Percentiles rank a stretch among this genome's conserved stretches.
These are phyloP conservation scores for Tricholauxania praeusta DNA, from an alignment of 2,888 invertebrate genomes.

Conservation along the genomic window DNA sequence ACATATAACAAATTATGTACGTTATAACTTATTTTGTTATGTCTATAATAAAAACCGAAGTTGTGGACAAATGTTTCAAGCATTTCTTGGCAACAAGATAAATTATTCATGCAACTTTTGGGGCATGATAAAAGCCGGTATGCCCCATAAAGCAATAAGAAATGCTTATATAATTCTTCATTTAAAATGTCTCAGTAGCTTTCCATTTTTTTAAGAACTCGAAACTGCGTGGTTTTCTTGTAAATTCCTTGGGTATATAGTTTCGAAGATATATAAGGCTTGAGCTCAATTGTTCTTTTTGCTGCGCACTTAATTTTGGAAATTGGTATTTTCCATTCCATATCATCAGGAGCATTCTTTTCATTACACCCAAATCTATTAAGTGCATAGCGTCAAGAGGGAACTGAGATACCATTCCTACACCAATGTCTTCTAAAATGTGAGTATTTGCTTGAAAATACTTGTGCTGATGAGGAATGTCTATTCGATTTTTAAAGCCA, in stretches of 20 bases:
- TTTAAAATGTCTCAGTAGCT: conserved; percentile 35
- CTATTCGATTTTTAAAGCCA: conserved; percentile 12
- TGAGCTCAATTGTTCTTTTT: conserved; percentile 4
- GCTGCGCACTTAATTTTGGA: background rate
- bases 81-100: conserved; percentile 24
- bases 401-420: no score
- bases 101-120: conserved; percentile 26
- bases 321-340: background rate
- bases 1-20: conserved; percentile 38
- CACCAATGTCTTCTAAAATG: no score
- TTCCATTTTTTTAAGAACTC: conserved; percentile 36
- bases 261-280: background rate
- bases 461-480: conserved; percentile 10
- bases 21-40: conserved; percentile 37
- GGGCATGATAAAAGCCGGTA: conserved; percentile 28
- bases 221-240: conserved; percentile 30
- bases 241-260: conserved; percentile 29
- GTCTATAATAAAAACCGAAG: conserved; percentile 39
- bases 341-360: no score
- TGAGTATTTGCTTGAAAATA: no score
- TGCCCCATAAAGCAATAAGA: conserved; percentile 34
- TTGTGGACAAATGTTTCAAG: conserved; percentile 27
- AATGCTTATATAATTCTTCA: conserved; percentile 36
- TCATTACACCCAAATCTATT: no score
- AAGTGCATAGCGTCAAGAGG: no score